Conservation (phyloP, 2,797 vertebrate species). For the Tadarida brasiliensis region DNA sequence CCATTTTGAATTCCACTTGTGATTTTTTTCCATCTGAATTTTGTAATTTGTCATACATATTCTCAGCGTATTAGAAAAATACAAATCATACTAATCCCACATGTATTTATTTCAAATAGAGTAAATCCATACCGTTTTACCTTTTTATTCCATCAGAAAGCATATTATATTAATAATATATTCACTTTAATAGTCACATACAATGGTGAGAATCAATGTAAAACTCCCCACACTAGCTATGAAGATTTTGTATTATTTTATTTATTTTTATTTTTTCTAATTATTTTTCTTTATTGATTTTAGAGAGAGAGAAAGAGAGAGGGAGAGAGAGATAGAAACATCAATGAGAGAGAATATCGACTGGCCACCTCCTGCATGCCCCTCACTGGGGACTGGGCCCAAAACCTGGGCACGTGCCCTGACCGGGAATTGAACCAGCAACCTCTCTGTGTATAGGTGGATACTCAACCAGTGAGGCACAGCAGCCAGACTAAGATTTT, state of each 20-base stretch:
- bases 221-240: background rate
- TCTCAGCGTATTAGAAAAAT: background rate
- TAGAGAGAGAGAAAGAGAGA: too few species aligned
- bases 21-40: background rate
- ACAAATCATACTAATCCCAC: background rate
- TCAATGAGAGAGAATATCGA: too few species aligned
- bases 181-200: background rate
- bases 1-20: background rate
- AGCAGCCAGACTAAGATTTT: too few species aligned
- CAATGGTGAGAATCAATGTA: background rate
- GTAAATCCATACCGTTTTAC: background rate
- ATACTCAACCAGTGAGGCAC: too few species aligned
- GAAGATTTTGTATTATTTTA: background rate
- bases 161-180: background rate
- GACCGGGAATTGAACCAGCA: too few species aligned
- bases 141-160: background rate
- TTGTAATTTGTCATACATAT: background rate
- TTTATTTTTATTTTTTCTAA: too few species aligned
- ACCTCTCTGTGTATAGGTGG: too few species aligned
- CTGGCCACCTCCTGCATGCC: too few species aligned
- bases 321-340: too few species aligned
- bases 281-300: too few species aligned
- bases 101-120: background rate
- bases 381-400: too few species aligned
- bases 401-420: too few species aligned